Base-by-base conservation (phyloP, 2,888 invertebrate genomes). In the Drosophila tanythrix region DNA sequence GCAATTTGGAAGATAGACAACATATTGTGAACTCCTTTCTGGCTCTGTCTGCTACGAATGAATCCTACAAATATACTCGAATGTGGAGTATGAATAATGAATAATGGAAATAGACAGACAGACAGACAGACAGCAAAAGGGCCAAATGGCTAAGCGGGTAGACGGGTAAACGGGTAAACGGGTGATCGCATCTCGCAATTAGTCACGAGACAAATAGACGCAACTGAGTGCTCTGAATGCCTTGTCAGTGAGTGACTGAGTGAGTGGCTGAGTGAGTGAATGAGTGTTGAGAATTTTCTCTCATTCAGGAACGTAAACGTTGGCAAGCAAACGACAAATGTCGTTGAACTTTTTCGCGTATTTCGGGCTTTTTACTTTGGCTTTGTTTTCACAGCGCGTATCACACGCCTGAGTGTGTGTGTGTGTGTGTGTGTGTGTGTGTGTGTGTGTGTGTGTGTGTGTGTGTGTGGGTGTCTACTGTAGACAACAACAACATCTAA, bases 181-280 rank as follows among this genome's bases (percentile, higher is more conserved):
- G 21, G 15, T 15, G 46, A 18, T 59, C 27, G 31, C 18, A 21
- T 31, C 13, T 59, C 51, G 50, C 53, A 36, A 38, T 74, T 65
- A 75, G 78, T 77, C 78, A 77, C 74, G 78, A 66, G 67, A 56
- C 55, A 63, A 70, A 78, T 78, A 78, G 77, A 38, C 63, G 63
- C 27, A 63, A 76, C 27, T 65, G 59, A 66, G 52, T 56, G 53
- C 51, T 38, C 10, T 15, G 46, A 46, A 21, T 15, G 46, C 21
- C 46, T 3, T 4, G 46, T 46, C 46, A 25, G 7, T 36, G 27
- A 11, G 4, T 40, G 46, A 27, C 15, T 40, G 52, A 21, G 11
- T 21, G 59, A 21, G 3, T 48, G 53, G 40, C 15, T 46, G 29
- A 51, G 6, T 51, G 29, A 29, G 29, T 51, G 40, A 48, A 21